Base-by-base conservation (phyloP, 2,888 invertebrate genomes). In the Stictocephala bisonia region DNA sequence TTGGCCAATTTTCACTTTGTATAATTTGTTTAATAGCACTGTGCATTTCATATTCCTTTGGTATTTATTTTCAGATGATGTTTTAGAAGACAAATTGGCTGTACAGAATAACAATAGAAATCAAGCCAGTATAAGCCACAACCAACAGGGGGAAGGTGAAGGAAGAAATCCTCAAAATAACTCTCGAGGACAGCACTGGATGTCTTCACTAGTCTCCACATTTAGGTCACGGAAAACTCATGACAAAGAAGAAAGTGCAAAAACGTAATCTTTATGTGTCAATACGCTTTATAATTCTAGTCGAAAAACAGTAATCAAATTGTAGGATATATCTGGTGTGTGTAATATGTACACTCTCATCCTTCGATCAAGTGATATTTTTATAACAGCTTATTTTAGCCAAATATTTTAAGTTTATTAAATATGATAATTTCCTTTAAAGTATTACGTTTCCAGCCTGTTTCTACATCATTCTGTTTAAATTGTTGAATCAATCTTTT, bases 231-330 rank as follows among this genome's bases (percentile, higher is more conserved):
- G 73, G 27, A 73, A 73, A 58, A 53, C 44, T 24, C 69, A 69
- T 9, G 68, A 68, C n/a, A 73, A 73, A 60, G 73, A 73, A 40
- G 73, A 73, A 69, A 73, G 58, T 44, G 58, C 68, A 13, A 73
- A 73, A 69, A 66, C 73, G 51, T 71, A 74, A 74, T 50, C 56
- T 13, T 56, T 56, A 27, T 9, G 44, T 70, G 53, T 56, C 13
- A 53, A 22, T 70, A 70, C 56, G 70, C 70, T 70, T 56, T 20
- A n/a, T 56, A 41, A 3, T 35, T 70, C 70, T 70, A 70, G 70
- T 70, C 70, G 56, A 68, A 68, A 41, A 70, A 70, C 56, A 56
- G 56, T 70, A 56, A 56, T 70, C 70, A 70, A 70, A 70, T 41
- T 27, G 29, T 68, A 26, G 51, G 35, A 35, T 35, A 20, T 29